These are phyloP conservation scores for Natrix natrix DNA, from an alignment of 2,797 vertebrate genomes.

Conservation along the genomic window DNA sequence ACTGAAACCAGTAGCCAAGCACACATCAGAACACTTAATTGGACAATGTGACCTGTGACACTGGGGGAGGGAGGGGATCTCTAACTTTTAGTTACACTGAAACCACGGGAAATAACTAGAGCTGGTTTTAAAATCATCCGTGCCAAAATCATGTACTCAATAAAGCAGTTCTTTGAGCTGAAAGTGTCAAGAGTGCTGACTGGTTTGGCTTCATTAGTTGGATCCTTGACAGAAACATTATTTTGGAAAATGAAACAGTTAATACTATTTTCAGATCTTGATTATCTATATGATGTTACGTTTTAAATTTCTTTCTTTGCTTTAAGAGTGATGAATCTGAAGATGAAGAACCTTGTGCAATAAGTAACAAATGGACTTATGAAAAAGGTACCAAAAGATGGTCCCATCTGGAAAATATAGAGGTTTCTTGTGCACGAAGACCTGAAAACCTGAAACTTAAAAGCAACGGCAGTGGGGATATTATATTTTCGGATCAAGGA, in stretches of 20 bases:
- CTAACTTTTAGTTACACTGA: too few relatives aligned
- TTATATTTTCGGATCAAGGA: slow-evolving; percentile 46
- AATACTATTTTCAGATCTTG: background rate
- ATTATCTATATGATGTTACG: rapidly evolving
- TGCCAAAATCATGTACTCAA: too few relatives aligned
- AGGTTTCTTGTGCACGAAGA: slow-evolving; percentile 45
- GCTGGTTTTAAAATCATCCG: too few relatives aligned
- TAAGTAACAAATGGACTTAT: slow-evolving; percentile 84
- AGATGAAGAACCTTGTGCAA: slow-evolving; percentile 82
- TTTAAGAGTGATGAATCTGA: slow-evolving; percentile 76
- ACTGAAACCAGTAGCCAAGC: too few relatives aligned
- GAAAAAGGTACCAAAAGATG: slow-evolving; percentile 74
- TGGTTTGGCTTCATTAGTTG: too few relatives aligned
- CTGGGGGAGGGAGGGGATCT: too few relatives aligned
- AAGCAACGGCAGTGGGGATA: slow-evolving; percentile 46
- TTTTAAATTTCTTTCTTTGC: slow-evolving; percentile 24
- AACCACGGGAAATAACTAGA: too few relatives aligned
- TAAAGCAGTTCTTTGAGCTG: too few relatives aligned
- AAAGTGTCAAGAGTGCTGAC: too few relatives aligned
- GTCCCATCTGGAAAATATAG: slow-evolving; percentile 69
- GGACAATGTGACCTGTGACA: too few relatives aligned
- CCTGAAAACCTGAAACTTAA: slow-evolving; percentile 57
- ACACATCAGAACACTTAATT: too few relatives aligned
- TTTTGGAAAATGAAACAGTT: background rate
- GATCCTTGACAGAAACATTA: background rate